Percentiles rank a stretch among this genome's conserved stretches.
These are phyloP conservation scores for Trichechus manatus DNA, from an alignment of 2,113 vertebrate species.

Conservation along the genomic window DNA sequence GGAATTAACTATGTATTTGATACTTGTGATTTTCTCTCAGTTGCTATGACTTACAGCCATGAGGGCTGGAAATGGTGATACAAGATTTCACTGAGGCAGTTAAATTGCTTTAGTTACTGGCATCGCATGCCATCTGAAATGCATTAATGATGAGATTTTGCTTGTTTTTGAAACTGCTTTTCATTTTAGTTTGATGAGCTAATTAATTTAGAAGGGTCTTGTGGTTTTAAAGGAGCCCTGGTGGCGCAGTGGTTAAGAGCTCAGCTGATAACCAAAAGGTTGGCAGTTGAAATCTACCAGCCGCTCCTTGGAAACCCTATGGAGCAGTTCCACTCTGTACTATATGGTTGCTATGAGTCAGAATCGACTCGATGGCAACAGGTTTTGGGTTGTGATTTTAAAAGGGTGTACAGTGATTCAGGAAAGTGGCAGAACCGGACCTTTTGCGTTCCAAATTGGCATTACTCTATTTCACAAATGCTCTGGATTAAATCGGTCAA, in stretches of 20 bases:
- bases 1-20: neutral
- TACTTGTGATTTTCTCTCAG: neutral
- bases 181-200: constrained; percentile 73
- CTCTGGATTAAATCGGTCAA: neutral
- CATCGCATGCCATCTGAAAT: constrained; percentile 30
- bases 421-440: constrained; percentile 40
- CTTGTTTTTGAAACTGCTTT: constrained; percentile 71
- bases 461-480: neutral
- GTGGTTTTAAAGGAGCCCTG: neutral
- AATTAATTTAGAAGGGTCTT: constrained; percentile 73
- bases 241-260: no score
- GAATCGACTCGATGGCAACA: no score
- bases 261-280: no score
- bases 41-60: neutral
- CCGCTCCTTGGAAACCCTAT: no score
- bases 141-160: constrained; percentile 72
- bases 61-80: neutral
- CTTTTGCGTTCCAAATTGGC: constrained; percentile 36
- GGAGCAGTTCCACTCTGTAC: no score
- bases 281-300: no score
- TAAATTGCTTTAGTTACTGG: constrained; percentile 32
- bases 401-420: constrained; percentile 12
- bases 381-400: constrained; percentile 57
- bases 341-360: no score
- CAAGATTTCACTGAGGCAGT: neutral